Conservation (phyloP, 2,888 invertebrate species). For the Clivina fossor region DNA sequence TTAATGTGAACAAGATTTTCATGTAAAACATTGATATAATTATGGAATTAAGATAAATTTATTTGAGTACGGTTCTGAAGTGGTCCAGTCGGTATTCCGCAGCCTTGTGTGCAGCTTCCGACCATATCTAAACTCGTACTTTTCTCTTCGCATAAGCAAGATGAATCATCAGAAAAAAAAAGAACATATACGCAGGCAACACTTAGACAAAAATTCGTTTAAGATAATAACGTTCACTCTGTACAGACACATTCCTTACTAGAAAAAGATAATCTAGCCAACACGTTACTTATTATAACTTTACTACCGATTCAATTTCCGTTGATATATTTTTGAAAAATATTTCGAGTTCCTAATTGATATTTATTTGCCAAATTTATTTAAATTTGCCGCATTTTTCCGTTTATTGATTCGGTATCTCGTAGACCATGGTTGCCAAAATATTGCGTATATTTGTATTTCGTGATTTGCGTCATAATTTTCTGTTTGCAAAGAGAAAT, state of each 20-base stretch:
- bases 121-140: background rate
- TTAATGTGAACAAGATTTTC: too few relatives aligned
- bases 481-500: background rate
- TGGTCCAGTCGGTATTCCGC: slow-evolving; percentile 23
- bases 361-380: background rate
- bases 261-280: too few relatives aligned
- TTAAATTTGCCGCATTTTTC: slow-evolving; percentile 2
- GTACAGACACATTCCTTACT: too few relatives aligned
- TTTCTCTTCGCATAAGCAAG: background rate
- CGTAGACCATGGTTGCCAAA: background rate
- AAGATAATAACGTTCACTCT: too few relatives aligned
- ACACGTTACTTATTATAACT: too few relatives aligned
- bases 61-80: slow-evolving; percentile 4
- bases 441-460: background rate
- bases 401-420: slow-evolving; percentile 7
- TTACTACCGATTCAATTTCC: too few relatives aligned
- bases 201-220: too few relatives aligned
- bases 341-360: background rate
- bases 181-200: too few relatives aligned
- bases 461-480: slow-evolving; percentile 2
- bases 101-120: slow-evolving; percentile 28
- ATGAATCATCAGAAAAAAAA: slow-evolving; percentile 1
- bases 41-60: too few relatives aligned
- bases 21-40: too few relatives aligned
- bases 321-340: too few relatives aligned